Evolutionary conservation across 2,888 invertebrate species (phyloP).

Genomic region (Andrena chrysosceles): DNA sequence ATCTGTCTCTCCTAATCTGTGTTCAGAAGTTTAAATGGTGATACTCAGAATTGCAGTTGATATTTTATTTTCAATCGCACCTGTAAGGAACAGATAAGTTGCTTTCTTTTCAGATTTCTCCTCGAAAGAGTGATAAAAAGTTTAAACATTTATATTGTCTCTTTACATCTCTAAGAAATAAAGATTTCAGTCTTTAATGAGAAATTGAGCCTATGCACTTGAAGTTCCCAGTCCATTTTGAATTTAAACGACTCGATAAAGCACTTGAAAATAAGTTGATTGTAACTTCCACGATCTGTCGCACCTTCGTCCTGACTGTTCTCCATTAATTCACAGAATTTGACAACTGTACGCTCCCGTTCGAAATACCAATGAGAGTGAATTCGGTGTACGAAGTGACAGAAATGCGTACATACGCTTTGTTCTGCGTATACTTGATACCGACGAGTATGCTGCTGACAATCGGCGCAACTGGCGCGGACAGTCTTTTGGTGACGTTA

Average conservation of each 20-base stretch:
- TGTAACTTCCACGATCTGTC: background rate
- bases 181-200: too few relatives aligned
- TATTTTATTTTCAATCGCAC: too few relatives aligned
- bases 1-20: too few relatives aligned
- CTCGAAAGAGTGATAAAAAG: too few relatives aligned
- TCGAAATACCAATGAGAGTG: slow-evolving; percentile 57
- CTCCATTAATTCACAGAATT: slow-evolving; percentile 36
- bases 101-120: too few relatives aligned
- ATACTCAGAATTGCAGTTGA: too few relatives aligned
- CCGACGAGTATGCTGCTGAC: slow-evolving; percentile 56
- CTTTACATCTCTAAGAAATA: too few relatives aligned
- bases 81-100: too few relatives aligned
- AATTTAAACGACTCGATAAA: background rate
- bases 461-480: slow-evolving; percentile 61
- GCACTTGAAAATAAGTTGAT: background rate
- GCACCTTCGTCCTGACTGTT: background rate
- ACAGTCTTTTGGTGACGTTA: slow-evolving; percentile 62
- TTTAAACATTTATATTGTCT: too few relatives aligned
- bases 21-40: too few relatives aligned
- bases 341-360: slow-evolving; percentile 59
- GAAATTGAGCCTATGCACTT: background rate
- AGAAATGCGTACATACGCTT: slow-evolving; percentile 38
- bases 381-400: slow-evolving; percentile 56
- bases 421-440: slow-evolving; percentile 62
- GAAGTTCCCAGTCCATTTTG: background rate